These are phyloP conservation scores for Lutjanus campechanus DNA, from an alignment of 2,797 vertebrate species.

Conservation along the genomic window DNA sequence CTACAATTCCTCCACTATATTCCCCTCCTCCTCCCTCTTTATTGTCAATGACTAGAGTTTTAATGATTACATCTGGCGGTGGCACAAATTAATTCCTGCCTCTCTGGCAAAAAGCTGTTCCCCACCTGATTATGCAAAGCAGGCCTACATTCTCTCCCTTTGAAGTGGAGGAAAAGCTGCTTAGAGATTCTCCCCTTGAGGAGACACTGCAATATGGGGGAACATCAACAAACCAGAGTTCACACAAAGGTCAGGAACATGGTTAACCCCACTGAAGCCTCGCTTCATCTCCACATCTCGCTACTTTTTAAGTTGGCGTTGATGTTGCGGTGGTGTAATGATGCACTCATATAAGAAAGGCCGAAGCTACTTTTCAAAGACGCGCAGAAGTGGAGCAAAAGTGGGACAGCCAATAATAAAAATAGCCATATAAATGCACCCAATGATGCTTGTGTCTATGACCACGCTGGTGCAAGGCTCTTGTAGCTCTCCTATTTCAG, in stretches of 20 bases:
- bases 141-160: constrained; percentile 87
- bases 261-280: constrained; percentile 67
- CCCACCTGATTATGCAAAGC: constrained; percentile 90
- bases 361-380: constrained; percentile 43
- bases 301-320: constrained; percentile 39
- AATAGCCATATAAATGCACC: constrained; percentile 70
- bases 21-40: constrained; percentile 62
- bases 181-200: constrained; percentile 84
- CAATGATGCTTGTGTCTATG: constrained; percentile 55
- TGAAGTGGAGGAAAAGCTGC: constrained; percentile 86
- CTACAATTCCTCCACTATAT: constrained; percentile 61
- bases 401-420: constrained; percentile 74
- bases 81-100: constrained; percentile 85
- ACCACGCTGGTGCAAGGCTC: constrained; percentile 30
- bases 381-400: constrained; percentile 59
- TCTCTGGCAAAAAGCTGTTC: constrained; percentile 87
- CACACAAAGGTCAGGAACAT: constrained; percentile 82
- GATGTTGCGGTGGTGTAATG: constrained; percentile 41
- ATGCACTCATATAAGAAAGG: constrained; percentile 39
- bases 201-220: constrained; percentile 81
- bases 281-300: constrained; percentile 58
- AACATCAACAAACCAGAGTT: constrained; percentile 82
- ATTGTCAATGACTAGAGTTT: constrained; percentile 79
- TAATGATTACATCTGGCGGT: constrained; percentile 86
- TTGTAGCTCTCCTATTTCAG: constrained; percentile 52